A percentile compares a stretch with the other conserved stretches of the same genome.
phyloP scores from a whole-genome alignment of 2,113 vertebrate species.

The Catharus minimus region DNA sequence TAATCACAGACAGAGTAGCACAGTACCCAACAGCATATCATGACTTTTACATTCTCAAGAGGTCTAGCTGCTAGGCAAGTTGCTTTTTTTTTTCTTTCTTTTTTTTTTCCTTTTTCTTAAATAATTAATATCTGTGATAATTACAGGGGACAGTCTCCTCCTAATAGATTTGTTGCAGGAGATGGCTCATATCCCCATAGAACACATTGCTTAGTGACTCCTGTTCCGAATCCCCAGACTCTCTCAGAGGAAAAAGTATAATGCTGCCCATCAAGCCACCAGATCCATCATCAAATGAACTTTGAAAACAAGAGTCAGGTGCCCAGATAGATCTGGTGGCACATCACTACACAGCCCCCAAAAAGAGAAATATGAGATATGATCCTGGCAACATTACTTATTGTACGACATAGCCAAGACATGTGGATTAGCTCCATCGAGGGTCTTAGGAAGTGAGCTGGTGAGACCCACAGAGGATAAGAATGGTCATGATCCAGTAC shows the following conservation, averaged over 20 bases:
- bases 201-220: constrained; percentile 43
- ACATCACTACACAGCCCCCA: constrained; percentile 50
- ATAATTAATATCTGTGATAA: constrained; percentile 53
- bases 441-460: constrained; percentile 61
- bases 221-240: constrained; percentile 53
- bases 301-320: constrained; percentile 56
- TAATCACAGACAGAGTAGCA: constrained; percentile 57
- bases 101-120: constrained; percentile 8
- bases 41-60: constrained; percentile 61
- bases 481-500: constrained; percentile 68
- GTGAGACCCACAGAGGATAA: constrained; percentile 71
- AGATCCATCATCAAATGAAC: constrained; percentile 61
- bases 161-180: constrained; percentile 52
- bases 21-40: constrained; percentile 53
- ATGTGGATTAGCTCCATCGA: constrained; percentile 65
- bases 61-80: constrained; percentile 55
- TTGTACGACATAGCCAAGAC: constrained; percentile 68
- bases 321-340: constrained; percentile 66
- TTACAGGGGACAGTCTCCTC: constrained; percentile 59
- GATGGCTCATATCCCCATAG: constrained; percentile 40
- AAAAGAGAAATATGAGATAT: constrained; percentile 64
- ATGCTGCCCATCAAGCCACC: constrained; percentile 66
- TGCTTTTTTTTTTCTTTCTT: neutral
- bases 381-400: constrained; percentile 70
- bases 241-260: constrained; percentile 70